Percentiles rank a stretch among this genome's conserved stretches.
Conservation (phyloP, 2,113 vertebrate genomes). For the Butorides virescens region DNA sequence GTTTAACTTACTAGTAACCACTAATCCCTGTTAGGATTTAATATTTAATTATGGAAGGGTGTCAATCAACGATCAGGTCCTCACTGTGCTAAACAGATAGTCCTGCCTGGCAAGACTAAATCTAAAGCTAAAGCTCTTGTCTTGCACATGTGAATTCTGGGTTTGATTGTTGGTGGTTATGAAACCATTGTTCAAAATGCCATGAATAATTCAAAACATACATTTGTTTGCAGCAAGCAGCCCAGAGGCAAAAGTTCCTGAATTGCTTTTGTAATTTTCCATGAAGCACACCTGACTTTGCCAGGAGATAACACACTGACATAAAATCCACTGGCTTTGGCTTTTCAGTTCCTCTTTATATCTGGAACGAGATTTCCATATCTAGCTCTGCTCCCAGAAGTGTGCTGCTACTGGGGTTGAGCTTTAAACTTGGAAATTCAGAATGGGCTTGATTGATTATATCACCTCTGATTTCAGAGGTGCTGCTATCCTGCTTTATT, state of each 20-base stretch:
- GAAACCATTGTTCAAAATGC: neutral
- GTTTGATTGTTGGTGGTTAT: slow-evolving; percentile 1
- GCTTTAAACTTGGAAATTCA: neutral
- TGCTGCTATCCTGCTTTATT: neutral
- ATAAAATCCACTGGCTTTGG: neutral
- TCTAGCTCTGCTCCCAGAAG: neutral
- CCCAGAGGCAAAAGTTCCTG: neutral
- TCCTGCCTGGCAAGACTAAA: neutral
- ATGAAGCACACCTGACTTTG: slow-evolving; percentile 6
- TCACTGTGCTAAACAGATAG: neutral
- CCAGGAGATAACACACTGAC: neutral
- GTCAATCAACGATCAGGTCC: neutral
- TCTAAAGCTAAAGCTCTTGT: neutral
- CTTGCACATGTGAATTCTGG: neutral
- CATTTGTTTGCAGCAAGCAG: slow-evolving; percentile 9
- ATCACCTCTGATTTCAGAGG: neutral
- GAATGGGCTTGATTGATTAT: neutral
- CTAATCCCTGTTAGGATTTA: neutral
- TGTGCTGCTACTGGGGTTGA: neutral
- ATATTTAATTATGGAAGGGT: neutral
- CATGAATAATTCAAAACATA: slow-evolving; percentile 38
- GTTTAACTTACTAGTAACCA: neutral
- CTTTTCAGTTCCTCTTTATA: neutral
- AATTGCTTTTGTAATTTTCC: slow-evolving; percentile 12
- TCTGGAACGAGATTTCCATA: neutral